Conservation (phyloP, 2,888 invertebrate genomes). For the Itoplectis maculator region DNA sequence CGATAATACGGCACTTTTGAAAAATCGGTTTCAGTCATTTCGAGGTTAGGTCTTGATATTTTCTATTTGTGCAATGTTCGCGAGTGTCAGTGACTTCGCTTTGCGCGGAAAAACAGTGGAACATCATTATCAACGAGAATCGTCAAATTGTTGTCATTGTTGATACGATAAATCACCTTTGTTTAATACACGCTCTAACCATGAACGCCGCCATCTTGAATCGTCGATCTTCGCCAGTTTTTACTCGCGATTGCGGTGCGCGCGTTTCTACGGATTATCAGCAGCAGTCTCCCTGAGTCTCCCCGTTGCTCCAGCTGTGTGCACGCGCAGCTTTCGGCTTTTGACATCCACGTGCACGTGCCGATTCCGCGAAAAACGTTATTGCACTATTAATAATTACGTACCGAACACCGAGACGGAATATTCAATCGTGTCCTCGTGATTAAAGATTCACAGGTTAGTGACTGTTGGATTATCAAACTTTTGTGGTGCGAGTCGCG, state of each 20-base stretch:
- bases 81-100: constrained; percentile 3
- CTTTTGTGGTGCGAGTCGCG: not conserved
- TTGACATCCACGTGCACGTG: constrained; percentile 54
- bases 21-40: not conserved
- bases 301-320: constrained; percentile 23
- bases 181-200: constrained; percentile 70
- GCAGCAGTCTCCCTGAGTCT: not conserved
- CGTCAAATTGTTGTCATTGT: not conserved
- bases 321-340: constrained; percentile 2
- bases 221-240: not conserved
- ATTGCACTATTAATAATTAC: not conserved
- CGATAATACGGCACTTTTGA: not conserved
- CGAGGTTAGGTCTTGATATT: constrained; percentile 48
- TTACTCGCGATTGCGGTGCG: not conserved
- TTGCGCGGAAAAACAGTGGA: not conserved
- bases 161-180: constrained; percentile 70
- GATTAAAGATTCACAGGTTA: not conserved
- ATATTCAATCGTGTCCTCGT: not conserved
- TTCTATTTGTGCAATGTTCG: not conserved
- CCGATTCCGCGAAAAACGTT: not conserved
- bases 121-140: not conserved
- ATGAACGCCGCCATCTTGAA: constrained; percentile 73
- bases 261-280: not conserved
- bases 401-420: not conserved
- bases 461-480: not conserved